A percentile compares a stretch with the other conserved stretches of the same genome.
These are phyloP conservation scores for Adineta ricciae DNA, from an alignment of 2,888 invertebrate genomes.

Conservation along the genomic window DNA sequence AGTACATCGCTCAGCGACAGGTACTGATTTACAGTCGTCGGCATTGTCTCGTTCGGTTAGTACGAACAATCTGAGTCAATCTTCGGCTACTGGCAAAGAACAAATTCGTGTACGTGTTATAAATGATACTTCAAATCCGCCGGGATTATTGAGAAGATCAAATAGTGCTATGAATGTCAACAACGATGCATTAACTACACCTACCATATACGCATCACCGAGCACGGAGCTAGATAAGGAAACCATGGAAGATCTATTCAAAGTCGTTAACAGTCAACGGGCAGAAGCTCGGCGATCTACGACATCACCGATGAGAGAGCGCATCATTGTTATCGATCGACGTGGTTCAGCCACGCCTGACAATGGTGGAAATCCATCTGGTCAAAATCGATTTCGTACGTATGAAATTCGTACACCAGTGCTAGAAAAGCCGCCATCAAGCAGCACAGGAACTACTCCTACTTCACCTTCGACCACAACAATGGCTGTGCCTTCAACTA, in stretches of 20 bases:
- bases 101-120: background rate
- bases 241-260: background rate
- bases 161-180: background rate
- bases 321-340: background rate
- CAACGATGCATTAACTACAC: background rate
- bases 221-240: background rate
- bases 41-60: background rate
- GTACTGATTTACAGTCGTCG: background rate
- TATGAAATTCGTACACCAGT: background rate
- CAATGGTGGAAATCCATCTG: background rate
- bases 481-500: background rate
- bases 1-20: background rate
- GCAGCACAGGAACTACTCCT: too few relatives aligned
- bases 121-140: background rate
- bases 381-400: background rate
- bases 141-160: background rate
- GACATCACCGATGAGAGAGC: background rate
- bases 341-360: background rate
- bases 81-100: background rate
- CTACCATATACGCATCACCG: background rate
- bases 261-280: background rate
- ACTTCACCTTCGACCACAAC: too few relatives aligned
- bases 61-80: background rate
- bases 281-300: background rate
- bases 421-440: too few relatives aligned